Base-by-base conservation (phyloP, 2,888 invertebrate genomes). In the Dexiosoma caninum region DNA sequence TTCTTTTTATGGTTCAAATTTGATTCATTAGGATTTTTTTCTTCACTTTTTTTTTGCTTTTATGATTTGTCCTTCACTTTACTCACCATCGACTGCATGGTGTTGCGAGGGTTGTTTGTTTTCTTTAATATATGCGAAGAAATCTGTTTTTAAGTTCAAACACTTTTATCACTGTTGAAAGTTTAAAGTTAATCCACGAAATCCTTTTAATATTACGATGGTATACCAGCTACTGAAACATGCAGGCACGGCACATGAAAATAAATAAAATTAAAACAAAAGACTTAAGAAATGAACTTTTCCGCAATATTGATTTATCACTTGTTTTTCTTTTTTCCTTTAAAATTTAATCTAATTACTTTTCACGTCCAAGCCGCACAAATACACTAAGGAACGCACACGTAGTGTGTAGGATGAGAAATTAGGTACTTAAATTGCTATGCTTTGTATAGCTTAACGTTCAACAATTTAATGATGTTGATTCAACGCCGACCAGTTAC, bases 391-490 rank as follows among this genome's bases (percentile, higher is more conserved):
- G 81, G 77, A 75, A 84, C 83, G 83, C 77, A 81, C 81, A 77
- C 81, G 83, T 66, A 40, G 60, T 70, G 74, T 84, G 64, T 82
- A 57, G 66, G 79, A 82, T 42, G 7, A 35, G 67, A 80, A 62
- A 42, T 77, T 66, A 30, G 35, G 44, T 70, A 75, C 59, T 71
- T 57, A 60, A 35, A n/a, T 67, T 37, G 75, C 62, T 78, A 75
- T 78, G 85, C 77, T 85, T 84, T 86, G 85, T 84, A 85, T 86
- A 83, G 86, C 85, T 86, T 84, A 83, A 86, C 87, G 87, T 89
- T 88, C 87, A 90, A 90, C 90, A 86, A 88, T 85, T 90, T 88
- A 90, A 89, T 90, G 90, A 90, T 90, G 87, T 84, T 85, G 86
- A 86, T 85, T 87, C 85, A 84, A 86, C 84, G 85, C 84, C 84